Evolutionary conservation across 1,140 invertebrate species (phyloP).

Genomic region (Drosophila tristis): DNA sequence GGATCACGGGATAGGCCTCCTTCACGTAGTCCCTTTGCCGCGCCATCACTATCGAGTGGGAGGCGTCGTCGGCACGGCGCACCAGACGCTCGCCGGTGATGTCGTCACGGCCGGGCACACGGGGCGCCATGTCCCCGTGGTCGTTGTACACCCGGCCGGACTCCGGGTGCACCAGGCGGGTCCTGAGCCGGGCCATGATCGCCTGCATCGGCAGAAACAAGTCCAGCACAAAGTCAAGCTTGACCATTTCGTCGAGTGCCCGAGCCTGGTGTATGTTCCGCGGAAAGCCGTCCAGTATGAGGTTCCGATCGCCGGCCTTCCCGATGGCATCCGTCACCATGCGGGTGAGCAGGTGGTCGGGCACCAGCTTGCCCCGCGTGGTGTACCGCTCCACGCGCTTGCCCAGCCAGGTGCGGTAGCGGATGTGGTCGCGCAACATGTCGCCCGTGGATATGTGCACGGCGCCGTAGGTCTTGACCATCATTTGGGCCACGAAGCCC

Average conservation of each 20-base stretch:
- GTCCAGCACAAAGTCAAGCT: slow-evolving; percentile 36
- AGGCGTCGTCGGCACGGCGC: slow-evolving; percentile 29
- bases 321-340: slow-evolving; percentile 13
- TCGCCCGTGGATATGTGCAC: slow-evolving; percentile 34
- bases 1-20: slow-evolving; percentile 17
- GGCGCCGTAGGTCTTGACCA: slow-evolving; percentile 2
- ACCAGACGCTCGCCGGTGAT: slow-evolving; percentile 32
- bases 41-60: not conserved
- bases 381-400: slow-evolving; percentile 11
- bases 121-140: not conserved
- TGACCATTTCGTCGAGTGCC: slow-evolving; percentile 1
- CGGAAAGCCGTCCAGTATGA: slow-evolving; percentile 45
- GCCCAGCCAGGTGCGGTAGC: slow-evolving; percentile 7
- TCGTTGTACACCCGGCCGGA: slow-evolving; percentile 42
- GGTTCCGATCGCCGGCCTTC: not conserved
- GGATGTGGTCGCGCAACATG: slow-evolving; percentile 38
- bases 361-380: slow-evolving; percentile 15
- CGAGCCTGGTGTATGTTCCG: slow-evolving; percentile 25
- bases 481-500: not conserved
- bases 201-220: slow-evolving; percentile 12
- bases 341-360: slow-evolving; percentile 26
- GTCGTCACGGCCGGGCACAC: slow-evolving; percentile 22
- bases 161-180: slow-evolving; percentile 19
- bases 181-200: slow-evolving; percentile 13
- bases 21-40: slow-evolving; percentile 8